phyloP scores from a whole-genome alignment of 2,113 vertebrate species.

The Sapayoa aenigma region DNA sequence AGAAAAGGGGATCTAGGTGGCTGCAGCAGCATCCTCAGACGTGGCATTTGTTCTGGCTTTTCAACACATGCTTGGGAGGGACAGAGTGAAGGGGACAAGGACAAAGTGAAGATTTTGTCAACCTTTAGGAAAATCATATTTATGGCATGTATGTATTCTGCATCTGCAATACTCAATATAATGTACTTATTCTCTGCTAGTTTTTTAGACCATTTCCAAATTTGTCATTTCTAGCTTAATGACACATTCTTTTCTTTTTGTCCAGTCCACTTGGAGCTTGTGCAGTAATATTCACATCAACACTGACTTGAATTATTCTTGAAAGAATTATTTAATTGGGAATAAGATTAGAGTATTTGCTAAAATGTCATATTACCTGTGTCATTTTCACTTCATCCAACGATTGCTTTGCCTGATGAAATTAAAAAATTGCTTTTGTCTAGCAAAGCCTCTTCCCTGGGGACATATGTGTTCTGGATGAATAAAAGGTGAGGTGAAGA shows the following conservation, averaged over 20 bases:
- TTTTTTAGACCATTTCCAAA: not conserved
- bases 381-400: not conserved
- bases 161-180: not conserved
- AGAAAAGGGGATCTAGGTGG: not conserved
- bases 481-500: not conserved
- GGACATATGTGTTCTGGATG: not conserved
- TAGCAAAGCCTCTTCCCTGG: not conserved
- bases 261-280: not conserved
- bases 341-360: not conserved
- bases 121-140: not conserved
- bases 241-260: not conserved
- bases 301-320: not conserved
- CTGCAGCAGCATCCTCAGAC: not conserved
- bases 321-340: not conserved
- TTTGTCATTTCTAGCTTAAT: not conserved
- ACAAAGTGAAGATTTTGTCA: no score
- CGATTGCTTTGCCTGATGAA: not conserved
- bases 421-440: not conserved
- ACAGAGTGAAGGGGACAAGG: no score
- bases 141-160: accelerated
- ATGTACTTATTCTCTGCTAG: not conserved
- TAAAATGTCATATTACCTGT: not conserved
- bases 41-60: not conserved
- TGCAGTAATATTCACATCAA: not conserved
- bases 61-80: not conserved